phyloP scores from a whole-genome alignment of 2,888 invertebrate genomes.

The Augiades crinisus region DNA sequence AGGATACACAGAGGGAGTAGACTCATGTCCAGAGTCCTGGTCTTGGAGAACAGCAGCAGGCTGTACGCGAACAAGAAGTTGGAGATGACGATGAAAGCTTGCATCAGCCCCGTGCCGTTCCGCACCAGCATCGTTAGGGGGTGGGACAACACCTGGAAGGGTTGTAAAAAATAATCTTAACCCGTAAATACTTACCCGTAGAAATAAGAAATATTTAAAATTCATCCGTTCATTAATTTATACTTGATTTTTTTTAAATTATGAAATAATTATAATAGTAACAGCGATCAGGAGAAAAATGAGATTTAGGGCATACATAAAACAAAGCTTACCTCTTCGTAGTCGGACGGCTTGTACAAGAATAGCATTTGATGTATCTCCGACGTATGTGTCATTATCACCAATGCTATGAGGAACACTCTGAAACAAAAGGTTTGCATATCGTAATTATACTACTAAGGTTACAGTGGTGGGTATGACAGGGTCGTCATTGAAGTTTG shows the following conservation, averaged over 20 bases:
- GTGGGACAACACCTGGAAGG: conserved; percentile 41
- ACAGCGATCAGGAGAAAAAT: too few species aligned
- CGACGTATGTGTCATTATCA: conserved; percentile 49
- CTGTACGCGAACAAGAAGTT: conserved; percentile 59
- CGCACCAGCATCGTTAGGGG: conserved; percentile 50
- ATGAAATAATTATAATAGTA: too few species aligned
- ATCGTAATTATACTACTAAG: too few species aligned
- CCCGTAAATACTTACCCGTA: too few species aligned
- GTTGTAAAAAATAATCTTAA: too few species aligned
- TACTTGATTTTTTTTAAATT: too few species aligned
- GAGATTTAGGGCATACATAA: neutral
- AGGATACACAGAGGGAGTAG: conserved; percentile 45
- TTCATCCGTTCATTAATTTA: too few species aligned
- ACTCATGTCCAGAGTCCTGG: conserved; percentile 34
- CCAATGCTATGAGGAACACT: conserved; percentile 47
- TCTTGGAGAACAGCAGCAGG: conserved; percentile 46
- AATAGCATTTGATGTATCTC: conserved; percentile 51
- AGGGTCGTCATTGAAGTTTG: too few species aligned
- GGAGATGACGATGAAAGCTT: conserved; percentile 55
- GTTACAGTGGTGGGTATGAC: too few species aligned
- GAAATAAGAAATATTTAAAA: too few species aligned
- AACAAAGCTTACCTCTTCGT: conserved; percentile 13
- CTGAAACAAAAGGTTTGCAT: too few species aligned
- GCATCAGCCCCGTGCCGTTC: conserved; percentile 58
- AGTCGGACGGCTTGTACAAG: conserved; percentile 44